Base-by-base conservation (phyloP, 2,888 invertebrate genomes). In the Idaea straminata region DNA sequence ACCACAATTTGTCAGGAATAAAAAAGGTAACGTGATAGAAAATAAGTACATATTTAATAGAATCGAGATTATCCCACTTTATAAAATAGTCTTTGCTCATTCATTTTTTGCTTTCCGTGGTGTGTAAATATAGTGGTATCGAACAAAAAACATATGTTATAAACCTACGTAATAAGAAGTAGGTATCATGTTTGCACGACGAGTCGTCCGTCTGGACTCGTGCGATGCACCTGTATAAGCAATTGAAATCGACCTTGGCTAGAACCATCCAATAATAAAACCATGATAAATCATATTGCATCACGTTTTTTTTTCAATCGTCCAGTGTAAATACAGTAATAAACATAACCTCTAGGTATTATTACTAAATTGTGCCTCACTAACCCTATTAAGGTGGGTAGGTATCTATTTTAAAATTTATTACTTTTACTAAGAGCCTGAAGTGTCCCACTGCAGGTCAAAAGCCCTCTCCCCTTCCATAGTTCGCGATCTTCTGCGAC, bases 231-330 rank as follows among this genome's bases (percentile, higher is more conserved):
- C 80, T 83, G 84, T 81, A 79, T 79, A 82, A 82, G 78, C 78
- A 77, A 77, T 72, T 70, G 73, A 74, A 74, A 71, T 74, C 72
- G 78, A 79, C 83, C 83, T 82, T 83, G 80, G 80, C 74, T 79
- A 66, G 63, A 71, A 67, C 66, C 66, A 68, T 70, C 74, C 73
- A 69, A 70, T 68, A 70, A 67, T 68, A 67, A 66, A 62, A 64
- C 62, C 65, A 60, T 61, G 61, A 65, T 35, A 61, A 36, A 57
- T 25, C 61, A 47, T 64, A 57, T 35, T 66, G 63, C 62, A 69
- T 65, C 63, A 65, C 66, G 66, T 64, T 68, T 64, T 25, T 64
- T 25, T 64, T 63, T 57, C 57, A 47, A 47, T 61, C 61, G 59
- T 64, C 4, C 15, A 35, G 38, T 62, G 61, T 60, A 61, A 35